phyloP scores from a whole-genome alignment of 2,888 invertebrate species.

The Pachycephus smyrnensis region DNA sequence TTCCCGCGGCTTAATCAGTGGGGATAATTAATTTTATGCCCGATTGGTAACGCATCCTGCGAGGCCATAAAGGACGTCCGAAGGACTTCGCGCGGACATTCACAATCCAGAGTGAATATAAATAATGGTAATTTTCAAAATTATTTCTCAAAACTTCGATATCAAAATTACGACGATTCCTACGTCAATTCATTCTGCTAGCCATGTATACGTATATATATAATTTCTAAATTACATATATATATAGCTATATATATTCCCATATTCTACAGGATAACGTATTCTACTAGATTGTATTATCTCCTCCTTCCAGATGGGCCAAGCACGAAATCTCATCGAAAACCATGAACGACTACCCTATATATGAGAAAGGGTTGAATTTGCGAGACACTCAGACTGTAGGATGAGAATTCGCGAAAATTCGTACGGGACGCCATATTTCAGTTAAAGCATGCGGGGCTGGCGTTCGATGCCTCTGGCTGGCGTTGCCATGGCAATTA shows the following conservation, averaged over 20 bases:
- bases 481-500: constrained; percentile 67
- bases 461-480: constrained; percentile 60
- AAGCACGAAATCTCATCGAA: too few relatives aligned
- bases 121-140: background rate
- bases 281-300: too few relatives aligned
- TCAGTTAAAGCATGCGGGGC: constrained; percentile 64
- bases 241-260: too few relatives aligned
- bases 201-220: too few relatives aligned
- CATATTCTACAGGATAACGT: too few relatives aligned
- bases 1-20: constrained; percentile 27
- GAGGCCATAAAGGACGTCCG: background rate
- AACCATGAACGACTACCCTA: too few relatives aligned
- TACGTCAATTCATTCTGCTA: too few relatives aligned
- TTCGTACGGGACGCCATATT: constrained; percentile 65
- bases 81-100: background rate
- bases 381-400: too few relatives aligned
- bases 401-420: constrained; percentile 40
- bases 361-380: too few relatives aligned
- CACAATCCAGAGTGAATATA: background rate
- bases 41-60: constrained; percentile 25
- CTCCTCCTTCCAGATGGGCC: too few relatives aligned
- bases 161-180: background rate
- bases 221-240: too few relatives aligned
- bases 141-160: background rate
- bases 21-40: constrained; percentile 30